Evolutionary conservation across 2,113 vertebrate species (phyloP), one percentile per base, ranked within the genome.

Genomic region (Bujurquina vittata): DNA sequence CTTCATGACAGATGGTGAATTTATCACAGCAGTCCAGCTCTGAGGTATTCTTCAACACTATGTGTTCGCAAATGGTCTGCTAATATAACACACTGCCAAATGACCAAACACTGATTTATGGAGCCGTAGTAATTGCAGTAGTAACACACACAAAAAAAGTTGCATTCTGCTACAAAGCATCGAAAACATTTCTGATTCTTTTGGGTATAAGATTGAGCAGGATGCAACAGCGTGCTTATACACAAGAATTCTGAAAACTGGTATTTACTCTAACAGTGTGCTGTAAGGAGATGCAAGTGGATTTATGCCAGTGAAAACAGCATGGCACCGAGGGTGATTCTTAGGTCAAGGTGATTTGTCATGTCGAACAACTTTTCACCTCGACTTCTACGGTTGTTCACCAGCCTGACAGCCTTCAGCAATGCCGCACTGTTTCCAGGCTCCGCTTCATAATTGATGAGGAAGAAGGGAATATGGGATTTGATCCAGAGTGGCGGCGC

Each of bases 401-500:
- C 69, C 29, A 63, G 52, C 54, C 81, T 80, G 93, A 91, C 90
- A 94, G 89, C 86, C 86, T 74, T 82, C 81, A 80, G 88, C 73
- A 73, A 83, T 54, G 74, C 89, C 65, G 62, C 87, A 55, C 72
- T 76, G 86, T 88, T 94, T 92, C 87, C 91, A 89, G 92, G 85
- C 89, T 83, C 49, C 40, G 10, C 94, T 94, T 87, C 81, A 94
- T 93, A 90, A 94, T 91, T 94, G 81, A 95, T 94, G 91, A 89
- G 61, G 80, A 90, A 75, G 61, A 49, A 46, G 83, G 77, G 77
- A 90, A 89, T 84, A 77, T 77, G 87, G 89, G 91, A 89, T 91
- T 86, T 88, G 88, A 93, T 93, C 88, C 67, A 89, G 85, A 86
- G 59, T 77, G 75, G 84, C 20, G 59, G 43, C 54, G 69, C 75